Evolutionary conservation across 2,797 vertebrate genomes (phyloP), one percentile per base, ranked within the genome.

Genomic region (Oreochromis grahami): DNA sequence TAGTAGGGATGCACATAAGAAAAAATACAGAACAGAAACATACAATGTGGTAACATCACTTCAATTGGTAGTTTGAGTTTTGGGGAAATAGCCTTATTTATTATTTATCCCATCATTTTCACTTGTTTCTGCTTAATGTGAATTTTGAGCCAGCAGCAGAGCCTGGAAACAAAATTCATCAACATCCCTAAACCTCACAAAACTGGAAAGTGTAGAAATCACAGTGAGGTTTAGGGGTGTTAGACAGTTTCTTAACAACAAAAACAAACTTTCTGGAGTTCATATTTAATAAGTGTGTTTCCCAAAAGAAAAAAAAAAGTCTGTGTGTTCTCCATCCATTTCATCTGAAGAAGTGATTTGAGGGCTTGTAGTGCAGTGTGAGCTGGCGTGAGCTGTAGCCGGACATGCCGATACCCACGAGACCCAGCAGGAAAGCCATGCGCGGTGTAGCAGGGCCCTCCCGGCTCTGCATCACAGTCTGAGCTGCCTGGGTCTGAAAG

Each of bases 311-410:
- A 45, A n/a, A 34, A 65, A 45, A 55, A 10, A 26, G 7, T 19
- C 21, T 34, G 24, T 36, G 53, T 26, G 2, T 88, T 5, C 11
- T 78, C 48, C 63, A 43, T 86, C 53, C 41, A 2, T 58, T 76
- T 96, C 82, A 96, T 92, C 94, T 94, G 32, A 96, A 89, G 77
- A 97, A 94, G 79, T 90, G 92, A 45, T 86, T 86, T 0, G 94
- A 90, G 0, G 96, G 96, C 84, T 96, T 96, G 93, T 83, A 93
- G 92, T 96, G 87, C 81, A 95, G 92, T 0, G 95, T 95, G 83
- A 97, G 96, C 76, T 97, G 96, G 38, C 94, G 95, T 24, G 94
- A 93, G 89, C 96, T 95, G 95, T 97, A 96, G 43, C 96, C 93
- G 0, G 96, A 97, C 95, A 97, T 81, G 79, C 95, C 94, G 3